Evolutionary conservation across 2,113 vertebrate genomes (phyloP).

Genomic region (Urocitellus parryii): DNA sequence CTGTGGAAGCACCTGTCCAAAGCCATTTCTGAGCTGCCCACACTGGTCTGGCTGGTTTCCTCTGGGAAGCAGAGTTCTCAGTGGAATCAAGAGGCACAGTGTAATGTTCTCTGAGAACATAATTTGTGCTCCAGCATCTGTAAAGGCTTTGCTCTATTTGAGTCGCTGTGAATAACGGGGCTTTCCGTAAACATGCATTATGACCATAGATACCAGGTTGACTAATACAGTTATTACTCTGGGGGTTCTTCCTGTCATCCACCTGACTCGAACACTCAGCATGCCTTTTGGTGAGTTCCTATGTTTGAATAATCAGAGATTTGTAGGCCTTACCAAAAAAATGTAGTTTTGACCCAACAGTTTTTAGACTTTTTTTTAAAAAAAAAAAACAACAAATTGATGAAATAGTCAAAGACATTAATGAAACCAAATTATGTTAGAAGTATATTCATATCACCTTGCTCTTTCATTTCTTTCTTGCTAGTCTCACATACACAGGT

Average conservation of each 20-base stretch:
- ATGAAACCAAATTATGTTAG: conserved; percentile 81
- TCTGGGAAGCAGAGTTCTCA: conserved; percentile 10
- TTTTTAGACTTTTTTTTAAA: conserved; percentile 13
- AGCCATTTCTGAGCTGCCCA: neutral
- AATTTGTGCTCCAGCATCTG: conserved; percentile 64
- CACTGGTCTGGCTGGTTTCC: conserved; percentile 25
- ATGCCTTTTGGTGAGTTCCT: conserved; percentile 17
- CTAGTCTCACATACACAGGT: neutral
- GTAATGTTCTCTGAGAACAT: conserved; percentile 34
- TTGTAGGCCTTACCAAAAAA: neutral
- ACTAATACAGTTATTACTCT: conserved; percentile 60
- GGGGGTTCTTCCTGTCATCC: conserved; percentile 25
- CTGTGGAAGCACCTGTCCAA: conserved; percentile 56
- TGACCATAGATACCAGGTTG: conserved; percentile 58
- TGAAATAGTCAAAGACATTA: neutral
- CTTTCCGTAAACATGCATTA: conserved; percentile 63
- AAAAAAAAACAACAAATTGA: neutral
- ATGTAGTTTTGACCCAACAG: neutral
- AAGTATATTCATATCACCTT: conserved; percentile 14
- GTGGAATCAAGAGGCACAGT: conserved; percentile 27
- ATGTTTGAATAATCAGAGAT: neutral
- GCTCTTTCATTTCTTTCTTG: neutral
- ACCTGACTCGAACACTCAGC: conserved; percentile 5
- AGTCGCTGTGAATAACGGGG: conserved; percentile 64
- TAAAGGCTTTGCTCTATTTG: conserved; percentile 66